Percentiles rank a stretch among this genome's conserved stretches.
Evolutionary conservation across 2,888 invertebrate species (phyloP).

Genomic region (Spisula solida): DNA sequence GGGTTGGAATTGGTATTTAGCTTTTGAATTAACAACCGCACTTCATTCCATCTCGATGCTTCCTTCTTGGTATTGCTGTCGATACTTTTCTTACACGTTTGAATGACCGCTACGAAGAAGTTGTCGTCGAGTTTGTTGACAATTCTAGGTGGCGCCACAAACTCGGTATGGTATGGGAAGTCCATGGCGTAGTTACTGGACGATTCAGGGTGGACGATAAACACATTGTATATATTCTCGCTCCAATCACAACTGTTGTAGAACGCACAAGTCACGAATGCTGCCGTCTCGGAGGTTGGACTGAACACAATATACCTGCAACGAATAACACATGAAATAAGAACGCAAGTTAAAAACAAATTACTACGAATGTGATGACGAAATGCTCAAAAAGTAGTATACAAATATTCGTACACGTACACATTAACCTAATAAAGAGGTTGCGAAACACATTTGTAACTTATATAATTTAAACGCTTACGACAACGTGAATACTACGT

Average conservation of each 20-base stretch:
- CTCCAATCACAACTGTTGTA: conserved; percentile 77
- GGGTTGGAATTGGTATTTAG: conserved; percentile 48
- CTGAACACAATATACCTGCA: conserved; percentile 77
- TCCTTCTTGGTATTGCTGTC: conserved; percentile 67
- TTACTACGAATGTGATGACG: too few relatives aligned
- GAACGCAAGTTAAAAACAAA: too few relatives aligned
- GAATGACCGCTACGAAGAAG: conserved; percentile 74
- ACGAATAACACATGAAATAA: background rate
- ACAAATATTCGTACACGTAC: too few relatives aligned
- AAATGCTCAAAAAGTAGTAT: too few relatives aligned
- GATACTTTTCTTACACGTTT: conserved; percentile 65
- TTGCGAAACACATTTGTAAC: too few relatives aligned
- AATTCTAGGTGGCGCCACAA: conserved; percentile 75
- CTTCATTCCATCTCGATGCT: conserved; percentile 63
- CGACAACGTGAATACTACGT: too few relatives aligned
- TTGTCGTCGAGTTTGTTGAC: conserved; percentile 51
- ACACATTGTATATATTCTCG: conserved; percentile 76
- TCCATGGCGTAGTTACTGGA: conserved; percentile 67
- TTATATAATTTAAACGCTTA: too few relatives aligned
- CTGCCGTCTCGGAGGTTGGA: conserved; percentile 69
- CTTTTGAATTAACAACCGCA: conserved; percentile 69
- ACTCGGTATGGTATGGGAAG: conserved; percentile 76
- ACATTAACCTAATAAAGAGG: too few relatives aligned
- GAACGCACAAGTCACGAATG: conserved; percentile 76
- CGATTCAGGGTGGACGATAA: conserved; percentile 70